phyloP scores from a whole-genome alignment of 2,113 vertebrate genomes.

The Cichladusa arquata region DNA sequence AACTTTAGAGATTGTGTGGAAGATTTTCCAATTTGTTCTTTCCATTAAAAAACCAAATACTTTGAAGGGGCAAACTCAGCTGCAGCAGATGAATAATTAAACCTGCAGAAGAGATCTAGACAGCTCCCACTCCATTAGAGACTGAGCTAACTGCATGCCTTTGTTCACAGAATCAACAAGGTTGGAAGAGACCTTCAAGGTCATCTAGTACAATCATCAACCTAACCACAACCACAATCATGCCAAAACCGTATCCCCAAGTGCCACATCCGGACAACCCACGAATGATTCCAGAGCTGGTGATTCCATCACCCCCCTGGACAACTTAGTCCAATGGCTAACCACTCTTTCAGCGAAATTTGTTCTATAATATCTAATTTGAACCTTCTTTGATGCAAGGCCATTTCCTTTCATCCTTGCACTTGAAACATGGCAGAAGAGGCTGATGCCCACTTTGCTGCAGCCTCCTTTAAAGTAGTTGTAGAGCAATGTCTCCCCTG shows the following conservation, averaged over 20 bases:
- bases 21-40: not conserved
- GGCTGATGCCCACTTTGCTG: not conserved
- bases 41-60: not conserved
- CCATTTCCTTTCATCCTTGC: not conserved
- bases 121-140: not conserved
- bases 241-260: not conserved
- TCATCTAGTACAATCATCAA: not conserved
- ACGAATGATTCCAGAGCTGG: accelerated
- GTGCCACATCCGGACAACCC: not conserved
- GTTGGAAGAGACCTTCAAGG: not conserved
- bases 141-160: not conserved
- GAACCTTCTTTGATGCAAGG: not conserved
- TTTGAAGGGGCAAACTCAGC: not conserved
- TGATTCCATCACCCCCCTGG: not conserved
- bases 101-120: not conserved
- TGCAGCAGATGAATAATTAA: not conserved
- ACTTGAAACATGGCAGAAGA: not conserved
- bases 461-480: not conserved
- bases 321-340: not conserved
- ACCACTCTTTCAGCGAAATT: not conserved
- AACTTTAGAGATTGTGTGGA: not conserved
- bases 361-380: not conserved
- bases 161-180: not conserved
- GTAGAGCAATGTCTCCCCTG: not conserved
- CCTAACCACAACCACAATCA: not conserved